These are phyloP conservation scores for Cotesia chilonis DNA, from an alignment of 1,140 invertebrate species.

Conservation along the genomic window DNA sequence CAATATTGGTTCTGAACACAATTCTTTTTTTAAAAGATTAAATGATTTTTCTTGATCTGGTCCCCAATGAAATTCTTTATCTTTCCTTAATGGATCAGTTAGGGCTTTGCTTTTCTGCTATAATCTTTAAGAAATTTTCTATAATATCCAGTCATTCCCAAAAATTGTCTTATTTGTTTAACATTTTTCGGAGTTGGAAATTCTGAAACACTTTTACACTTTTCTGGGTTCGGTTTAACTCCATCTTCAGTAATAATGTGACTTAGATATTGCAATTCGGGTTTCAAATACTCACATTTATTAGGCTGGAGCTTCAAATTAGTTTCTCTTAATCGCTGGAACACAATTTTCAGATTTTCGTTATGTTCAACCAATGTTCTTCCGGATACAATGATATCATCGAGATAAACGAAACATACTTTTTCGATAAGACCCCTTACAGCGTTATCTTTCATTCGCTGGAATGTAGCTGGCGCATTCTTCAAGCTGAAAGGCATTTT, in stretches of 20 bases:
- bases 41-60: no score
- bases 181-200: no score
- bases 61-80: no score
- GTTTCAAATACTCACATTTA: not conserved
- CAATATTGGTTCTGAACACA: no score
- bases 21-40: no score
- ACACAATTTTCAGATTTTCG: not conserved
- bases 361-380: not conserved
- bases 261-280: conserved; percentile 17
- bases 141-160: no score
- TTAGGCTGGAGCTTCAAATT: no score
- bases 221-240: conserved; percentile 21
- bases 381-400: not conserved
- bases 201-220: not conserved
- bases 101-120: not conserved
- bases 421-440: conserved; percentile 1
- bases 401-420: conserved; percentile 10
- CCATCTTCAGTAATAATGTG: conserved; percentile 12
- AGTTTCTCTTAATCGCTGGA: not conserved
- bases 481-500: conserved; percentile 1
- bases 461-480: conserved; percentile 16
- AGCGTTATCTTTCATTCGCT: conserved; percentile 3
- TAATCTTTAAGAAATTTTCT: not conserved
- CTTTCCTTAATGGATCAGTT: not conserved
- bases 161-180: no score